These are phyloP conservation scores for Amblyornis subalaris DNA, from an alignment of 2,113 vertebrate genomes.

Conservation along the genomic window DNA sequence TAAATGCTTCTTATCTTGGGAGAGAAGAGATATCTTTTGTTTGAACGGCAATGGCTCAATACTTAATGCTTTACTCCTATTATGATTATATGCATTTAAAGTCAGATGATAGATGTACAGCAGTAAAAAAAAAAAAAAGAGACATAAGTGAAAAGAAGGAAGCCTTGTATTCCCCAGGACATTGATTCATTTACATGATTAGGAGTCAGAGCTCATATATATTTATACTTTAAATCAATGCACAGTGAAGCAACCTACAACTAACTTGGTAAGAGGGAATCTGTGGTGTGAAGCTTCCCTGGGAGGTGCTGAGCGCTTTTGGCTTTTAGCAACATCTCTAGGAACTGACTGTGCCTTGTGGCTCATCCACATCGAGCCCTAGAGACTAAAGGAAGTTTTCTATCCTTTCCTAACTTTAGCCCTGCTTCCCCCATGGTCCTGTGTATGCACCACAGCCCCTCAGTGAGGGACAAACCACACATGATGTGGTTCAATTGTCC, in stretches of 20 bases:
- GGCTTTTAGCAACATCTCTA: not conserved
- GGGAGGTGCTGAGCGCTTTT: not conserved
- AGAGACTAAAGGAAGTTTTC: not conserved
- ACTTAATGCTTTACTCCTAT: not conserved
- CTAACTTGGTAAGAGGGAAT: not conserved
- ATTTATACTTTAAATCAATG: not conserved
- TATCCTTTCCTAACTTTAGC: not conserved
- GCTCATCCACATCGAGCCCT: not conserved
- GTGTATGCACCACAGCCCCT: fast-evolving
- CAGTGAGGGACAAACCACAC: not conserved
- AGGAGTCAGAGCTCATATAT: not conserved
- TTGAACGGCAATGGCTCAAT: not conserved
- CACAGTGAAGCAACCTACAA: not conserved
- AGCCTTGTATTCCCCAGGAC: not conserved
- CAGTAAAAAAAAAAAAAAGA: not conserved
- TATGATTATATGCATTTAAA: not conserved
- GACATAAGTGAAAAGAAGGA: not conserved
- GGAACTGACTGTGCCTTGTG: not conserved
- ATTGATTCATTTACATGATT: not conserved
- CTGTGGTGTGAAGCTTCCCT: not conserved
- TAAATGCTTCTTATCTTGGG: not conserved
- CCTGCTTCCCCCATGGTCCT: not conserved
- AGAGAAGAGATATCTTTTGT: not conserved
- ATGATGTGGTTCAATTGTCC: not conserved
- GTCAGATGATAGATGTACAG: not conserved